phyloP scores from a whole-genome alignment of 1,140 invertebrate genomes.

The Meteorus sp. region DNA sequence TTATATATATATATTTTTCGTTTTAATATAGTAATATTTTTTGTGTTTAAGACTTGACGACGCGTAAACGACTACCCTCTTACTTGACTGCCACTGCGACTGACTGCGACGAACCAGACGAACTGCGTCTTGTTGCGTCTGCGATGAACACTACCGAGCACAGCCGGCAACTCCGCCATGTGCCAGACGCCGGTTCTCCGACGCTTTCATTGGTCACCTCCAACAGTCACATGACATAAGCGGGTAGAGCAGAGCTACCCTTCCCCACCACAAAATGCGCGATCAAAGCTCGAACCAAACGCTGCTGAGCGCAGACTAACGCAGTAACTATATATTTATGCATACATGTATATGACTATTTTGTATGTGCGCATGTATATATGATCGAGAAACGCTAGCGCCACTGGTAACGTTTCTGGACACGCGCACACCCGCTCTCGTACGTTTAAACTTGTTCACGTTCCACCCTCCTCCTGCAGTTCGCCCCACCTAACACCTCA shows the following conservation, averaged over 20 bases:
- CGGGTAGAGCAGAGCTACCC: too few relatives aligned
- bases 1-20: too few relatives aligned
- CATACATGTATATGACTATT: too few relatives aligned
- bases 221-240: slow-evolving; percentile 31
- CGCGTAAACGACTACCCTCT: slow-evolving; percentile 52
- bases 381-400: not conserved
- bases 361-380: too few relatives aligned
- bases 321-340: too few relatives aligned
- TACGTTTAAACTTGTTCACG: too few relatives aligned
- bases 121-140: slow-evolving; percentile 54
- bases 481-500: too few relatives aligned
- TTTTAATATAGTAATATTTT: slow-evolving; percentile 10
- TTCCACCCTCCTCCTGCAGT: too few relatives aligned
- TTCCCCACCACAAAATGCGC: not conserved
- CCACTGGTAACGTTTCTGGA: not conserved
- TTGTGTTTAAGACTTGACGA: slow-evolving; percentile 30
- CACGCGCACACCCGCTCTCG: slow-evolving; percentile 5
- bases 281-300: not conserved
- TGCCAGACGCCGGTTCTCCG: slow-evolving; percentile 31
- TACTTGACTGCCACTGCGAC: slow-evolving; percentile 55
- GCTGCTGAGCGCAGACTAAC: too few relatives aligned
- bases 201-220: slow-evolving; percentile 17
- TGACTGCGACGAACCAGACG: slow-evolving; percentile 56
- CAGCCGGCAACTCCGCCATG: slow-evolving; percentile 31
- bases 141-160: too few relatives aligned